These are phyloP conservation scores for Pollenia labialis DNA, from an alignment of 2,888 invertebrate species.

Conservation along the genomic window DNA sequence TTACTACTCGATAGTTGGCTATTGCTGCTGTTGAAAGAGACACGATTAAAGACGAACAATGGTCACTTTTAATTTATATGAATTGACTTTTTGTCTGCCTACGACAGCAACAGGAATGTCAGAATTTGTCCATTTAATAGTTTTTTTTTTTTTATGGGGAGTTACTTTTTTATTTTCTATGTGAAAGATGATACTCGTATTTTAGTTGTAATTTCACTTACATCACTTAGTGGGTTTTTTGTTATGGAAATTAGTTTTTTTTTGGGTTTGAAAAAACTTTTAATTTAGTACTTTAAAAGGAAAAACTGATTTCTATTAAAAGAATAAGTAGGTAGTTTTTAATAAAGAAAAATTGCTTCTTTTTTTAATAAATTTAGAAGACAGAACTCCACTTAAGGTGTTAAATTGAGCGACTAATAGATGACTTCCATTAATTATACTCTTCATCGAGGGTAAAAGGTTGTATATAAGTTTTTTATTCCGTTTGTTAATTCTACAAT, in stretches of 20 bases:
- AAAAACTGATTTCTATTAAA: neutral
- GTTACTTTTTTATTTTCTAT: neutral
- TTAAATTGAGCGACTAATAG: too few species aligned
- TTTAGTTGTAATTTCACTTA: constrained; percentile 36
- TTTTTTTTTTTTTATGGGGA: constrained; percentile 27
- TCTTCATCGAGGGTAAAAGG: too few species aligned
- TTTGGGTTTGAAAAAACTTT: neutral
- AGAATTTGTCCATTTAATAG: constrained; percentile 77
- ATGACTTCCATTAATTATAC: too few species aligned
- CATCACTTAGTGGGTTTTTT: constrained; percentile 10
- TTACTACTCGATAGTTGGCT: constrained; percentile 1
- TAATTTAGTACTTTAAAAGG: neutral
- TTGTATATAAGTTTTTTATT: too few species aligned
- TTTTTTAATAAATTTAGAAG: too few species aligned
- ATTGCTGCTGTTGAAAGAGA: constrained; percentile 23
- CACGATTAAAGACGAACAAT: constrained; percentile 62
- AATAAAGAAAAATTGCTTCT: too few species aligned
- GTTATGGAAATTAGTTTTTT: constrained; percentile 6
- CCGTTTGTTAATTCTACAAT: too few species aligned
- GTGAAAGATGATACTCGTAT: constrained; percentile 32
- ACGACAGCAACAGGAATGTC: constrained; percentile 79
- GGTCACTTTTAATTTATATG: constrained; percentile 79
- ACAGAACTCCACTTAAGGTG: too few species aligned
- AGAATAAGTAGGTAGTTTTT: too few species aligned
- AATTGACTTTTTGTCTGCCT: constrained; percentile 78